These are phyloP conservation scores for Dryomyza anilis DNA, from an alignment of 2,888 invertebrate genomes.

Conservation along the genomic window DNA sequence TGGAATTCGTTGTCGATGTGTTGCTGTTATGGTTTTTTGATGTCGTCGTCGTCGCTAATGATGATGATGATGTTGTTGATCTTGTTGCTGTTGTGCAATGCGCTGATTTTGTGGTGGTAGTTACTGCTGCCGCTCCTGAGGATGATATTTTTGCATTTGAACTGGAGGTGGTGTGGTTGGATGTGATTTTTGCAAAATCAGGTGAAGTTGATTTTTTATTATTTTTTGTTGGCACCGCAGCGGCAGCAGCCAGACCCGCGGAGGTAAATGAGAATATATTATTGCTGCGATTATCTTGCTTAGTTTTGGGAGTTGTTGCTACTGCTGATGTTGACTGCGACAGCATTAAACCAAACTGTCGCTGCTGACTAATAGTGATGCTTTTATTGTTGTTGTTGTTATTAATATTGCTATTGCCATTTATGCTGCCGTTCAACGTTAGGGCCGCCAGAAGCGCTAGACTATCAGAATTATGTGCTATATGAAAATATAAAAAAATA, in stretches of 20 bases:
- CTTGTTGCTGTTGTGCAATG: constrained; percentile 31
- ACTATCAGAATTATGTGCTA: constrained; percentile 51
- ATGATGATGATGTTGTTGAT: constrained; percentile 35
- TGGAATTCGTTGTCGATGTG: constrained; percentile 32
- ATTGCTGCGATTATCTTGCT: too few species aligned
- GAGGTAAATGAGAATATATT: constrained; percentile 17
- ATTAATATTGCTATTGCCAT: constrained; percentile 49
- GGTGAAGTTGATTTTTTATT: constrained; percentile 29
- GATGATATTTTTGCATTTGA: constrained; percentile 33
- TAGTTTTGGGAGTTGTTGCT: background rate
- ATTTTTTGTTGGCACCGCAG: constrained; percentile 33
- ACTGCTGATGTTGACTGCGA: background rate
- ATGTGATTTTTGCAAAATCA: constrained; percentile 23
- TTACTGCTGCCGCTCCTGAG: constrained; percentile 25
- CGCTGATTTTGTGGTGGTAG: constrained; percentile 34
- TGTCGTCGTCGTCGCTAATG: constrained; percentile 33
- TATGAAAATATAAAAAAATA: too few species aligned
- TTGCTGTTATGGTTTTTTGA: constrained; percentile 29
- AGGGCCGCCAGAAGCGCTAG: constrained; percentile 50
- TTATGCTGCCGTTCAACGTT: constrained; percentile 51
- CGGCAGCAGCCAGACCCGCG: constrained; percentile 10
- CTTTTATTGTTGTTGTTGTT: too few species aligned
- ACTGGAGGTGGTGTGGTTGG: constrained; percentile 28
- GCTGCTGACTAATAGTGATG: too few species aligned
- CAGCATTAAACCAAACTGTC: constrained; percentile 20